phyloP scores from a whole-genome alignment of 2,888 invertebrate genomes.

The Sturmia bella region DNA sequence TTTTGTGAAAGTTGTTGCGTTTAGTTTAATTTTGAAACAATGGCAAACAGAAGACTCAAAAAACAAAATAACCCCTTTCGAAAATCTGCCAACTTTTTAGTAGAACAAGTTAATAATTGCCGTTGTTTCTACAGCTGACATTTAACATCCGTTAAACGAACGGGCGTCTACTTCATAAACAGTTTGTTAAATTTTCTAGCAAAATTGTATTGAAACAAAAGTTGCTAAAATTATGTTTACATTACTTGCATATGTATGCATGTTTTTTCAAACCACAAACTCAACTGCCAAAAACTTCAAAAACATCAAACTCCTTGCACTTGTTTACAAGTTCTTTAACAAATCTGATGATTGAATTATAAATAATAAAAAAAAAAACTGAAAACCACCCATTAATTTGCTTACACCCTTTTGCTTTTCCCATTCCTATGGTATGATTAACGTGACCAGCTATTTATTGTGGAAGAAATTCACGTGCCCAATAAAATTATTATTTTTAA shows the following conservation, averaged over 20 bases:
- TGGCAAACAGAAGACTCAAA: neutral
- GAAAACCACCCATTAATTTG: neutral
- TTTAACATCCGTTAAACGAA: slow-evolving; percentile 24
- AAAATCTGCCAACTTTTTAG: slow-evolving; percentile 9
- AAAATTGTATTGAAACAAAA: neutral
- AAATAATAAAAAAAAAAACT: slow-evolving; percentile 37
- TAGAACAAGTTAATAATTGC: slow-evolving; percentile 7
- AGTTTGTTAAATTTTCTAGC: slow-evolving; percentile 2
- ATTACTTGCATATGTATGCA: neutral
- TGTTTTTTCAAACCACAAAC: slow-evolving; percentile 18
- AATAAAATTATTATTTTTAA: no score
- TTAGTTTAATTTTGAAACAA: slow-evolving; percentile 24
- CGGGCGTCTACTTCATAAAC: slow-evolving; percentile 18
- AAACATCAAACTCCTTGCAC: slow-evolving; percentile 18
- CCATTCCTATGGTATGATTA: no score
- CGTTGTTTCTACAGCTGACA: slow-evolving; percentile 20
- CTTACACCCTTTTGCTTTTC: neutral
- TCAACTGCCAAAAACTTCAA: slow-evolving; percentile 33
- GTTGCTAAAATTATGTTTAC: neutral
- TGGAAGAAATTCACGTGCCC: no score
- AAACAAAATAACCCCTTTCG: neutral
- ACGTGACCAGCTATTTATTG: no score
- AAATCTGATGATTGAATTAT: slow-evolving; percentile 51
- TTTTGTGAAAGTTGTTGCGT: slow-evolving; percentile 41
- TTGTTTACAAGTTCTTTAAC: slow-evolving; percentile 29